Percentiles rank a stretch among this genome's conserved stretches.
Conservation (phyloP, 1,140 invertebrate genomes). For the Papilio helenus region DNA sequence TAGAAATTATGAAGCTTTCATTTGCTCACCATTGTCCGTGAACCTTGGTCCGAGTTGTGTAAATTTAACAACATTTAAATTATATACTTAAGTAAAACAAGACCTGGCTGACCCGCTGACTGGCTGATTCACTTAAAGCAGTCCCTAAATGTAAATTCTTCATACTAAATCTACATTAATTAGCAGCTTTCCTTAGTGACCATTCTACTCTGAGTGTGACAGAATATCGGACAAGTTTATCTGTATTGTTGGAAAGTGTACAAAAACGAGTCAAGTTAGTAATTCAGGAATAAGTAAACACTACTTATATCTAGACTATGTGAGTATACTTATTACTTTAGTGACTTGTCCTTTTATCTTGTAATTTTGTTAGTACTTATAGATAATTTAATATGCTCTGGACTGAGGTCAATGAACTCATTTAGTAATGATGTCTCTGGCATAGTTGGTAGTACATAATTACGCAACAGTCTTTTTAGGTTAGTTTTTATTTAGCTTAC, state of each 20-base stretch:
- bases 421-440: neutral
- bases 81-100: too few relatives aligned
- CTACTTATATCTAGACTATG: neutral
- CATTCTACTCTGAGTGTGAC: too few relatives aligned
- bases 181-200: too few relatives aligned
- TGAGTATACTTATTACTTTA: neutral
- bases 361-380: neutral
- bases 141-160: too few relatives aligned
- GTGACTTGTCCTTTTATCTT: neutral
- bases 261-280: neutral
- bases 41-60: neutral
- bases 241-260: too few relatives aligned
- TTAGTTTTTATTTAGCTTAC: neutral
- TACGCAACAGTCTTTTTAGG: neutral
- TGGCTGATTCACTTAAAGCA: too few relatives aligned
- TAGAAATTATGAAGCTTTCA: conserved; percentile 61
- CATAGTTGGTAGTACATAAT: neutral
- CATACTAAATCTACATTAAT: too few relatives aligned
- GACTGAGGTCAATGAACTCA: neutral
- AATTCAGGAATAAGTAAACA: neutral
- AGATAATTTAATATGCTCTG: conserved; percentile 4
- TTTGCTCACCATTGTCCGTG: neutral
- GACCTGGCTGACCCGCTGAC: too few relatives aligned
- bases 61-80: neutral
- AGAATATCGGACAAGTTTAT: too few relatives aligned